These are phyloP conservation scores for Nasonovia ribisnigri DNA, from an alignment of 2,888 invertebrate species.

Conservation along the genomic window DNA sequence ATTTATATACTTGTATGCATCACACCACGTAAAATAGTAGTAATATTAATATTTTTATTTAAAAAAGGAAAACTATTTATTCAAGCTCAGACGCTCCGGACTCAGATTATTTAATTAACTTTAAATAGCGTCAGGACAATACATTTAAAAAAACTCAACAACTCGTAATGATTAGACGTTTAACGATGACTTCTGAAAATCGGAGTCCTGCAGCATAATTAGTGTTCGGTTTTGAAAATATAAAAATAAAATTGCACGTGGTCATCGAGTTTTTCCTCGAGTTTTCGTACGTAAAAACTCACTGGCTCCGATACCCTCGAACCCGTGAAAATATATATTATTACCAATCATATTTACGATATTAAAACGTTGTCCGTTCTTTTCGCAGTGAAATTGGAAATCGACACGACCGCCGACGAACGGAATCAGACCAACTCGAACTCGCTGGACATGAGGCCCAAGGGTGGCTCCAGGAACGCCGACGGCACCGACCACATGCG, in stretches of 20 bases:
- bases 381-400: conserved; percentile 50
- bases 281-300: background rate
- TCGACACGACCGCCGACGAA: conserved; percentile 40
- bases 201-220: background rate
- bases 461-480: conserved; percentile 22
- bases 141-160: background rate
- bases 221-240: background rate
- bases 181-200: background rate
- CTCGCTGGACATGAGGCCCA: conserved; percentile 25
- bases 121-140: background rate
- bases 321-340: background rate
- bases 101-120: background rate
- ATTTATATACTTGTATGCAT: no score
- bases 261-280: background rate
- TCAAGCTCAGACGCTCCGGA: background rate
- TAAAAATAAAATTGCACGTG: background rate
- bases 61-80: no score
- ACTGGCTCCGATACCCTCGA: no score
- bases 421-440: conserved; percentile 45
- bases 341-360: no score
- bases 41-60: no score
- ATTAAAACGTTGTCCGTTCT: background rate
- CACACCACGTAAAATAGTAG: no score
- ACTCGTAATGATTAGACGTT: background rate
- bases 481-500: conserved; percentile 66